Base-by-base conservation (phyloP, 2,113 vertebrate species). In the Speoplatyrhinus poulsoni region DNA sequence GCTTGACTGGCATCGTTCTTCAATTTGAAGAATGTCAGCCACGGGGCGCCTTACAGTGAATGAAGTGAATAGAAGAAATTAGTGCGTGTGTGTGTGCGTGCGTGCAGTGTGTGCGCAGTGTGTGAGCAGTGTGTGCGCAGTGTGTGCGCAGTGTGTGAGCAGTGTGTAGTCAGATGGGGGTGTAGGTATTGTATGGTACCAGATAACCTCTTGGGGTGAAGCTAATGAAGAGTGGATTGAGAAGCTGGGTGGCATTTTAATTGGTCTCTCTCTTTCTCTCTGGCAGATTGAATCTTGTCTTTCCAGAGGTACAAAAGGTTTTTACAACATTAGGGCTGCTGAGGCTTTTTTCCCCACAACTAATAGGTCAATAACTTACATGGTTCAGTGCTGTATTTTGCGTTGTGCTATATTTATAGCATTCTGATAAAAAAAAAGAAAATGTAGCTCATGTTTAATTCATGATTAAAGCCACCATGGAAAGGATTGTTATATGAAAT, bases 101-200 rank as follows among this genome's bases (percentile, higher is more conserved):
- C 65, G 81, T 76, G 67, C 67, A 59, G n/a, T 46, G 64, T 33
- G 64, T 33, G 64, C n/a, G 33, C 17, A n/a, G 59, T 61, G 59
- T 47, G 59, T 61, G 59, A 47, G 85, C 69, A n/a, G 77, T 76
- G 77, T 69, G 66, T 32, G 62, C 48, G 67, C 74, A 19, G n/a
- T 46, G 64, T 33, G 64, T 33, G 64, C n/a, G n/a, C 17, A 26
- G 60, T 47, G 60, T 47, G 60, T 61, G 60, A 41, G 83, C 69
- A 75, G 66, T 41, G 62, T 52, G 68, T 75, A 70, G 69, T 54
- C 48, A 75, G 65, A 50, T 61, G 72, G 52, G 73, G 75, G 82
- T 64, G 83, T 72, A 83, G 86, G 85, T 88, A 87, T 87, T 89
- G 87, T 87, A 89, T 91, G 89, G 88, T 84, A 85, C 85, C 75